These are phyloP conservation scores for Heliocidaris tuberculata DNA, from an alignment of 35 echinoderm and acorn worm species.

Conservation along the genomic window DNA sequence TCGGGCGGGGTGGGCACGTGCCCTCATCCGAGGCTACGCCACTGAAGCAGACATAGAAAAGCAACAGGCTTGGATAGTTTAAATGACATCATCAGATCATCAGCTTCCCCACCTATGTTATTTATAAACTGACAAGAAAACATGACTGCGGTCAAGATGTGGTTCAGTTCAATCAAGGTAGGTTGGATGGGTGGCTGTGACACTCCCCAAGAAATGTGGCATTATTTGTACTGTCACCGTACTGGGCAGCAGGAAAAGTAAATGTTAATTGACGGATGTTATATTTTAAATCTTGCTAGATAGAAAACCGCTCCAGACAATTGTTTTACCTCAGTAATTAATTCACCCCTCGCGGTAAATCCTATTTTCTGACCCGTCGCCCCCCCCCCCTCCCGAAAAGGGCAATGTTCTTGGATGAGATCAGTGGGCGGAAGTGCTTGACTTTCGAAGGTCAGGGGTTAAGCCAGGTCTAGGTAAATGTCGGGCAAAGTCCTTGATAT, in stretches of 20 bases:
- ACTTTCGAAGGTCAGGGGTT: neutral
- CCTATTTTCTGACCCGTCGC: neutral
- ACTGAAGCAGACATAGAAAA: too few species aligned
- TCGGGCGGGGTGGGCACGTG: too few species aligned
- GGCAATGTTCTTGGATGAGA: neutral
- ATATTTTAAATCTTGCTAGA: neutral
- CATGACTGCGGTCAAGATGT: neutral
- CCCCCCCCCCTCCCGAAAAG: neutral
- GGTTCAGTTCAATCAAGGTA: neutral
- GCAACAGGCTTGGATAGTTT: too few species aligned
- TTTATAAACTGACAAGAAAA: too few species aligned
- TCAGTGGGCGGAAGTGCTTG: neutral
- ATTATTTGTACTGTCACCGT: neutral
- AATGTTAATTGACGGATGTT: neutral
- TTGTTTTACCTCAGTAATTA: neutral
- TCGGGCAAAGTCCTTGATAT: neutral
- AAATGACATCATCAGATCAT: neutral
- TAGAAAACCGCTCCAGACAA: neutral
- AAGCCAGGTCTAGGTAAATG: neutral
- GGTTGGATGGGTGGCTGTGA: too few species aligned
- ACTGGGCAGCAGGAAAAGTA: neutral
- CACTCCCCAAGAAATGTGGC: neutral
- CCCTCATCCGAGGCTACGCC: too few species aligned
- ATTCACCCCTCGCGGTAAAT: neutral
- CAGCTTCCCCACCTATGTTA: too few species aligned